phyloP scores from a whole-genome alignment of 1,140 invertebrate genomes.

The Orchesella cincta region DNA sequence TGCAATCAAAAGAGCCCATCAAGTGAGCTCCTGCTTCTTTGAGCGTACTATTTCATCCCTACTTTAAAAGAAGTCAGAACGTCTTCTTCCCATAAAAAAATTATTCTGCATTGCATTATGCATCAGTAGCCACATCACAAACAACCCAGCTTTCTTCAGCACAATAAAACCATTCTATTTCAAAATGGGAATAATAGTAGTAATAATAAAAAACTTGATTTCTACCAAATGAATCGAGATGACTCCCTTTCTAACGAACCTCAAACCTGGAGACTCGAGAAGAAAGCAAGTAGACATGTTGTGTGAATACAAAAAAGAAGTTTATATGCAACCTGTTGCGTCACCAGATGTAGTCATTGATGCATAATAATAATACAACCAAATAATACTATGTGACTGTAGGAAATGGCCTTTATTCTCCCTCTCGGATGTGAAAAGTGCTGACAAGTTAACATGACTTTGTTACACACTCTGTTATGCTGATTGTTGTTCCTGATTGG shows the following conservation, averaged over 20 bases:
- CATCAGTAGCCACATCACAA: not conserved
- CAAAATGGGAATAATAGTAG: slow-evolving; percentile 11
- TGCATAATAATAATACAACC: slow-evolving; percentile 15
- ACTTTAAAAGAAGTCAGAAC: too few relatives aligned
- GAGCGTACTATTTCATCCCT: not conserved
- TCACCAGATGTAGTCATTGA: not conserved
- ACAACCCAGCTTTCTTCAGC: not conserved
- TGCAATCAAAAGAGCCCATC: slow-evolving; percentile 10
- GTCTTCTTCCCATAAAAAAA: too few relatives aligned
- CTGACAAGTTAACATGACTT: slow-evolving; percentile 27
- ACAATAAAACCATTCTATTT: not conserved
- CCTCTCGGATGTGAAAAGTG: slow-evolving; percentile 22
- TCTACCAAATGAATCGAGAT: slow-evolving; percentile 11
- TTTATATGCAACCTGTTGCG: not conserved
- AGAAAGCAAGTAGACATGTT: not conserved
- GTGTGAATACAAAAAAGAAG: not conserved
- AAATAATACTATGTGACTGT: too few relatives aligned
- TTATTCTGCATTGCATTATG: too few relatives aligned
- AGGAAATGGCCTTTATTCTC: too few relatives aligned
- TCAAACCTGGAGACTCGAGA: slow-evolving; percentile 4
- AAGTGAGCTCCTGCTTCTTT: not conserved
- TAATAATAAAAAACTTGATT: slow-evolving; percentile 22
- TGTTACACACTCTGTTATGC: not conserved
- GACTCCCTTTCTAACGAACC: slow-evolving; percentile 18
- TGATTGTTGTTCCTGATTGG: not conserved